Conservation (phyloP, 2,888 invertebrate species). For the Sphaerophoria rueppellii region DNA sequence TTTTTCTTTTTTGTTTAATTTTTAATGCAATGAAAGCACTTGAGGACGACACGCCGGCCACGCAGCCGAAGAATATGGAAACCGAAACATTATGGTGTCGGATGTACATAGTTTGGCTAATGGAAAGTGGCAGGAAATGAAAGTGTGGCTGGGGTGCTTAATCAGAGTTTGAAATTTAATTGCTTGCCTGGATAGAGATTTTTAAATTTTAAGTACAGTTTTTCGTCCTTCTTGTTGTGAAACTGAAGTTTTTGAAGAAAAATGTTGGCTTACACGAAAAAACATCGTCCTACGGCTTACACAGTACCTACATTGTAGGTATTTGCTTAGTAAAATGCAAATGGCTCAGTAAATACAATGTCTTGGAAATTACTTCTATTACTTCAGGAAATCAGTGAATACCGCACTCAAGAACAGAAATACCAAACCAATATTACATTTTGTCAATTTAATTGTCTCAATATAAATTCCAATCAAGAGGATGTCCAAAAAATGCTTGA, state of each 20-base stretch:
- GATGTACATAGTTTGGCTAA: no score
- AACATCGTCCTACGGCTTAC: no score
- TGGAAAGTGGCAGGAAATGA: neutral
- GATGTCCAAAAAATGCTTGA: neutral
- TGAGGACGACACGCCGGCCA: no score
- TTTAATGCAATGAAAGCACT: slow-evolving; percentile 9
- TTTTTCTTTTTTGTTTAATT: slow-evolving; percentile 3
- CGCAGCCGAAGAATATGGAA: neutral
- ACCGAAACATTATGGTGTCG: neutral
- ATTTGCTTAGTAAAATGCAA: no score
- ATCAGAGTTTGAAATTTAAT: neutral
- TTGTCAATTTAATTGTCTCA: neutral
- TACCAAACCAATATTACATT: neutral
- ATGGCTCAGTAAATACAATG: neutral
- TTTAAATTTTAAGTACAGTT: no score
- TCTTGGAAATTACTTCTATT: neutral
- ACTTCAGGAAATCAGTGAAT: neutral
- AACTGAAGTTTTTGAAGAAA: no score
- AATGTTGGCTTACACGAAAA: no score
- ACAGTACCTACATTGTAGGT: no score
- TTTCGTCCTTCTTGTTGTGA: no score
- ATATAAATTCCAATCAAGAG: slow-evolving; percentile 4
- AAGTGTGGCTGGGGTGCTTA: neutral
- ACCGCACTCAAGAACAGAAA: neutral
- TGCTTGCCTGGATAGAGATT: no score